Evolutionary conservation across 1,140 invertebrate genomes (phyloP).

Genomic region (Nylanderia fulva): DNA sequence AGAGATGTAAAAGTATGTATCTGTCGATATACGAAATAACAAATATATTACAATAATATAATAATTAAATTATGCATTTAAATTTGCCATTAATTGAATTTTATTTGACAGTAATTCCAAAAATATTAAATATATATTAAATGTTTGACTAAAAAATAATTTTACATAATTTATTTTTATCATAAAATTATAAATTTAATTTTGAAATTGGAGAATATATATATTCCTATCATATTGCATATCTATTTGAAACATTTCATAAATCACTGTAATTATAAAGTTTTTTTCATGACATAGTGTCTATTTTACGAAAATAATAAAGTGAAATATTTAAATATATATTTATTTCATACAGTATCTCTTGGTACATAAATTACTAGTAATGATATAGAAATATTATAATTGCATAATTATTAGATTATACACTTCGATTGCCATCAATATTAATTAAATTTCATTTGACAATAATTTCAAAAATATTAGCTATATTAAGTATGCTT

Average conservation of each 20-base stretch:
- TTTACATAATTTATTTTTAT: background rate
- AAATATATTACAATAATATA: background rate
- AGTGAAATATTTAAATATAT: too few relatives aligned
- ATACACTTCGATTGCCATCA: background rate
- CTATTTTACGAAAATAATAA: too few relatives aligned
- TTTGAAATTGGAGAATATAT: background rate
- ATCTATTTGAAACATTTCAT: background rate
- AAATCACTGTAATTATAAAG: background rate
- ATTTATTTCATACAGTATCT: too few relatives aligned
- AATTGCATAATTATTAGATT: background rate
- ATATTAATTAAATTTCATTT: background rate
- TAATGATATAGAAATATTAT: conserved; percentile 4
- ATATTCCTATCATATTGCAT: background rate
- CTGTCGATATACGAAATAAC: background rate
- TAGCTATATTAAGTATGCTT: background rate
- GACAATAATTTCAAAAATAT: background rate
- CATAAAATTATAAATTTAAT: background rate
- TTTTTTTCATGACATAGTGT: too few relatives aligned
- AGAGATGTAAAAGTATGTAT: background rate
- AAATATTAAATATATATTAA: background rate
- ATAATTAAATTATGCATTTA: background rate
- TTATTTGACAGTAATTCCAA: background rate
- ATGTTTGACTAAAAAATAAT: background rate
- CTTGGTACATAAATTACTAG: too few relatives aligned
- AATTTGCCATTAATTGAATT: background rate